Conservation (phyloP, 1,140 invertebrate species). For the Pomacea maculata region DNA sequence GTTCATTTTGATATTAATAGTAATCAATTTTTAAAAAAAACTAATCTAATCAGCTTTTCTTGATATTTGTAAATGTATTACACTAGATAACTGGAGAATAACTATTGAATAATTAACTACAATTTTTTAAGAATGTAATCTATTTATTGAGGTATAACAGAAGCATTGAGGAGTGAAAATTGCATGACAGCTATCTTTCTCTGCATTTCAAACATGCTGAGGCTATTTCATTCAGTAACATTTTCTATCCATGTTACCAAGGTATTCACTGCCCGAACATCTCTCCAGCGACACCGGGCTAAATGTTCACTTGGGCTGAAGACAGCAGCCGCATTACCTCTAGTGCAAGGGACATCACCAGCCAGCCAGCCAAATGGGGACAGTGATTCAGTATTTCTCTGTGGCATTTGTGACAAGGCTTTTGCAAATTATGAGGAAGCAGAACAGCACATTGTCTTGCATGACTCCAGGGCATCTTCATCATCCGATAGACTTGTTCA, state of each 20-base stretch:
- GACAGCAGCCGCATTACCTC: constrained; percentile 1
- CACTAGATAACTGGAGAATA: no score
- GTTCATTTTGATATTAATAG: no score
- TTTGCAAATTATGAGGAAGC: constrained; percentile 32
- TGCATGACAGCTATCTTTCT: no score
- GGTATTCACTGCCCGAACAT: constrained; percentile 26
- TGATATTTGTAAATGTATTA: no score
- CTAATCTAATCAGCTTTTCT: no score
- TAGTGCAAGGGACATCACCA: background rate
- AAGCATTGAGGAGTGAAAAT: no score
- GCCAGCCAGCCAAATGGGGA: background rate
- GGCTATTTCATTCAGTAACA: background rate
- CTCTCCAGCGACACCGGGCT: constrained; percentile 27
- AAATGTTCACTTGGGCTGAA: constrained; percentile 10
- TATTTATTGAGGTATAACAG: no score
- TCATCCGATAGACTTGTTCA: background rate
- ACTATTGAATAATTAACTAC: no score
- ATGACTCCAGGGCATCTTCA: background rate
- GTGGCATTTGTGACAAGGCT: constrained; percentile 33
- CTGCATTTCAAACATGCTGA: background rate
- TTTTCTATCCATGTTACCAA: background rate
- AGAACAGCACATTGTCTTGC: background rate
- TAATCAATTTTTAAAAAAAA: no score
- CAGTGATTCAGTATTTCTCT: constrained; percentile 26
- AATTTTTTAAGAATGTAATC: no score